A percentile compares a stretch with the other conserved stretches of the same genome.
Evolutionary conservation across 2,113 vertebrate species (phyloP).

Genomic region (Neodon shergylaensis): DNA sequence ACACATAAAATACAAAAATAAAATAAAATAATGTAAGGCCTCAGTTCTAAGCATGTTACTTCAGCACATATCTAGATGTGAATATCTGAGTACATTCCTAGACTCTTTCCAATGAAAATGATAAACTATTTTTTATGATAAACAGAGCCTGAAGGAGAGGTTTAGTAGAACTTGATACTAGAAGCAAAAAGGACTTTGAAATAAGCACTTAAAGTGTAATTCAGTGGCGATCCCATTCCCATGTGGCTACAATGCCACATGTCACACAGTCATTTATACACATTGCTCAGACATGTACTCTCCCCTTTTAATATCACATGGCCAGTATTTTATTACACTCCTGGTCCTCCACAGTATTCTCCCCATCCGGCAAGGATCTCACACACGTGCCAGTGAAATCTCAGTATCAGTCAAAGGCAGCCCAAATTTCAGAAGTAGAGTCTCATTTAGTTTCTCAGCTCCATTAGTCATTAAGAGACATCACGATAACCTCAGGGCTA

Average conservation of each 20-base stretch:
- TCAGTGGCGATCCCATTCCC: not conserved
- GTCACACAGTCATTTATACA: not conserved
- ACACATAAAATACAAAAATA: not conserved
- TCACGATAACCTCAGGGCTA: not conserved
- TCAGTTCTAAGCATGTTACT: not conserved
- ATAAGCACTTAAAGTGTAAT: not conserved
- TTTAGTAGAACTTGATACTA: constrained; percentile 21
- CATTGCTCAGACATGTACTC: not conserved
- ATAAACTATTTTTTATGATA: not conserved
- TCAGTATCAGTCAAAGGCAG: not conserved
- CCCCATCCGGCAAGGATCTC: not conserved
- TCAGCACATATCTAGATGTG: not conserved
- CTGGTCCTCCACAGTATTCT: not conserved
- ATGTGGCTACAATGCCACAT: not conserved
- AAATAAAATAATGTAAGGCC: not conserved
- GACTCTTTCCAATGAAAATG: not conserved
- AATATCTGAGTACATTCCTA: constrained; percentile 15
- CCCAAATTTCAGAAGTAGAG: not conserved
- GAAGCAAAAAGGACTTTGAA: not conserved
- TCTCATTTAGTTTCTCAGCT: not conserved
- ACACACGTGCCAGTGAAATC: not conserved
- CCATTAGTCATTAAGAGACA: not conserved
- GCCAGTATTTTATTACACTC: not conserved
- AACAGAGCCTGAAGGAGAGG: not conserved
- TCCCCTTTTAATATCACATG: not conserved